phyloP scores from a whole-genome alignment of 2,888 invertebrate species.

The Eueremaeus valkanovi region DNA sequence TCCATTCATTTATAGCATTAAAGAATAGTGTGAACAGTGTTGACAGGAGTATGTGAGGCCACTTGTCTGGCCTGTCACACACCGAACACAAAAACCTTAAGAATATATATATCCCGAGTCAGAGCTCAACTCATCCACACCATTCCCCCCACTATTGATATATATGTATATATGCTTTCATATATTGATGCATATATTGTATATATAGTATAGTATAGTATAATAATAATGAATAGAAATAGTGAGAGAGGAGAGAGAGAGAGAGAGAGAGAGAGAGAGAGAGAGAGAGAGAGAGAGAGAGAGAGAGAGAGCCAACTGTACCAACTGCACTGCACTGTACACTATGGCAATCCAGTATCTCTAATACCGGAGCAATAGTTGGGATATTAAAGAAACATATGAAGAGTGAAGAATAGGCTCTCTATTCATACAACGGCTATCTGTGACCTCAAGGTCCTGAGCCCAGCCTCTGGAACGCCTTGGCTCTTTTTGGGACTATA shows the following conservation, averaged over 20 bases:
- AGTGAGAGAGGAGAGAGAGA: no score
- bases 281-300: constrained; percentile 20
- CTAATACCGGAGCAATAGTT: constrained; percentile 26
- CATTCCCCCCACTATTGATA: constrained; percentile 7
- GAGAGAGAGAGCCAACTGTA: constrained; percentile 5
- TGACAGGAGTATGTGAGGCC: constrained; percentile 34
- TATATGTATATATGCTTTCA: constrained; percentile 13
- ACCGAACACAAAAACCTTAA: constrained; percentile 27
- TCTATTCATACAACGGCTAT: constrained; percentile 32
- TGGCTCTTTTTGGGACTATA: neutral
- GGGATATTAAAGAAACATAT: constrained; percentile 28
- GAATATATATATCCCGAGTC: constrained; percentile 20
- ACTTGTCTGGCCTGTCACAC: neutral
- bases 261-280: no score
- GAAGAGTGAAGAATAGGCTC: constrained; percentile 14
- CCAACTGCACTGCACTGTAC: constrained; percentile 1
- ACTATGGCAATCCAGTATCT: neutral
- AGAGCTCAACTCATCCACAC: constrained; percentile 24
- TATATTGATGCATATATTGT: constrained; percentile 29
- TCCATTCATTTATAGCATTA: no score
- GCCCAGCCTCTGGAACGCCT: constrained; percentile 35
- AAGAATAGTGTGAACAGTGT: constrained; percentile 31
- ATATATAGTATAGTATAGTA: constrained; percentile 10
- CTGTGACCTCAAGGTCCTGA: constrained; percentile 34
- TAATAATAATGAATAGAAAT: constrained; percentile 22